A percentile compares a stretch with the other conserved stretches of the same genome.
Evolutionary conservation across 2,888 invertebrate genomes (phyloP).

Genomic region (Catocala fraxini): DNA sequence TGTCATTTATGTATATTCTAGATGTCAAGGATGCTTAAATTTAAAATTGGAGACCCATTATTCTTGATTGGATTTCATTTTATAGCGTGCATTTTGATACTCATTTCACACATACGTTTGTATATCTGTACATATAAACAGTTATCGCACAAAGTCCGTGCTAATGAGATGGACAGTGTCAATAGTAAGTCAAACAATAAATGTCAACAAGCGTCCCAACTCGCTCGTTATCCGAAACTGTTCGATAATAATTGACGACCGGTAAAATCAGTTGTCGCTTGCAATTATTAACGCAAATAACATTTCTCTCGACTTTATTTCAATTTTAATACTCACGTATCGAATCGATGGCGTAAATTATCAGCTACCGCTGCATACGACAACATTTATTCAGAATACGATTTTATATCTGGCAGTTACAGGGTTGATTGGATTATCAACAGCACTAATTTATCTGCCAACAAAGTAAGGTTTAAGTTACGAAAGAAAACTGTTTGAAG

Average conservation of each 20-base stretch:
- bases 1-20: no score
- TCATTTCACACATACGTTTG: background rate
- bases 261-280: conserved; percentile 39
- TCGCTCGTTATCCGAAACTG: conserved; percentile 14
- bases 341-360: conserved; percentile 41
- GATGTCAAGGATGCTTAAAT: background rate
- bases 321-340: conserved; percentile 21
- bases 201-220: conserved; percentile 9
- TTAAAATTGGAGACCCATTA: background rate
- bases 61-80: no score
- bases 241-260: conserved; percentile 39
- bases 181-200: conserved; percentile 10
- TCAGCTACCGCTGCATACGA: conserved; percentile 42
- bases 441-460: conserved; percentile 26
- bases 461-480: no score
- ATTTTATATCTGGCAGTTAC: conserved; percentile 43
- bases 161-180: conserved; percentile 3
- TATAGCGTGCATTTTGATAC: no score
- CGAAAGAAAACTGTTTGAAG: no score
- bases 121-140: background rate
- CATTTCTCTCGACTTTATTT: conserved; percentile 42
- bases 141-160: background rate
- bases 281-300: conserved; percentile 35
- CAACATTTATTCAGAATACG: conserved; percentile 33
- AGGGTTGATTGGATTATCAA: conserved; percentile 49